Evolutionary conservation across 2,888 invertebrate genomes (phyloP), one percentile per base, ranked within the genome.

Genomic region (Diachrysia chrysitis): DNA sequence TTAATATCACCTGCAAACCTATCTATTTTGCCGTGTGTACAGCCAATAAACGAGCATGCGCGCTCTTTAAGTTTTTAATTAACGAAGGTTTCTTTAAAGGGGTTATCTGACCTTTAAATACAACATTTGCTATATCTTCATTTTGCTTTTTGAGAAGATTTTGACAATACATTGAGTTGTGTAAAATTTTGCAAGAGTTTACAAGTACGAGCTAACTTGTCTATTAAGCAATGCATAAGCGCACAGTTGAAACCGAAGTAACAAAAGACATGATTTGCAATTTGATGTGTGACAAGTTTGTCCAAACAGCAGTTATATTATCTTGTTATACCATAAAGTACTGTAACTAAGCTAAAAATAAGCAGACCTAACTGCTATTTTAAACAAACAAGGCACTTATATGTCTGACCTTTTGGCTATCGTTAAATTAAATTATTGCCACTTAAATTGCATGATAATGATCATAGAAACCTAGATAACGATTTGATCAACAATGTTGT

Each of bases 361-460:
- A 42, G 42, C 42, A 42, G 6, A 42, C 7, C n/a, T 16, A 42
- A 42, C 4, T n/a, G 25, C 25, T n/a, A 25, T 25, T 25, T 25
- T 16, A 42, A n/a, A 42, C 42, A n/a, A 42, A 42, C 42, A 42
- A 42, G 42, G n/a, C n/a, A 14, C 32, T 37, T 37, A 16, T 37
- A 37, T 4, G 37, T 16, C 3, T 37, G 37, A 51, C 3, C 48
- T 51, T 48, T 51, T 12, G 48, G 2, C 12, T 21, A 51, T 51
- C 19, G 48, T 51, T 51, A 51, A 51, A 51, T 51, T 51, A 51
- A 51, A 51, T 51, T 51, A 51, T 51, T 51, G 48, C 48, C 48
- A 51, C 48, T 51, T 51, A 51, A 51, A 51, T 51, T 51, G 12
- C 21, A 51, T 51, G 21, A 51, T 51, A 51, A 51, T 12, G 48